Base-by-base conservation (phyloP, 2,888 invertebrate genomes). In the Andrena marginata region DNA sequence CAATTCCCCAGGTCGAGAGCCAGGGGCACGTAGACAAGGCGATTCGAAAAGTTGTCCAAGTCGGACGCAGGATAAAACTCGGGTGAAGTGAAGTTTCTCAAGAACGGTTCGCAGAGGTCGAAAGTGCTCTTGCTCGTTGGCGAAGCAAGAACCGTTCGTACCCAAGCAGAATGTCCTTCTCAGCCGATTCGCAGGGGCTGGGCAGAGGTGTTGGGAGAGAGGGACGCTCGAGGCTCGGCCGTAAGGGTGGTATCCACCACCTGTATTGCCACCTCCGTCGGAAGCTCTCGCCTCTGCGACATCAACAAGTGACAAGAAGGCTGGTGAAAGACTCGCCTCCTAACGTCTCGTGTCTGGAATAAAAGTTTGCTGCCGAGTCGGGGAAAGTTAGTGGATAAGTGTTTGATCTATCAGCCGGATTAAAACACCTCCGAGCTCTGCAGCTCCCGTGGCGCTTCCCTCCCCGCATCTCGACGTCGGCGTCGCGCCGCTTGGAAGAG, bases 251-350 rank as follows among this genome's bases (percentile, higher is more conserved):
- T 51, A 16, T 60, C 65, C 80, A 29, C 56, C 42, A 62, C 29
- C 76, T 54, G 76, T 60, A 42, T 65, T 51, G 63, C 74, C n/a
- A 26, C 67, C 62, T 56, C 23, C 33, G 8, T 76, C 54, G 49
- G 62, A 63, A 48, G 56, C 69, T 74, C 68, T 74, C 56, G 56
- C 51, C 59, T 65, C 59, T 23, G 59, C 77, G 65, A 80, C 85
- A 84, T 84, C 83, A 88, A 85, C 88, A 88, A 88, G 86, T 88
- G 87, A 88, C 80, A 62, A 62, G 80, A 51, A 68, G 71, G 51
- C 72, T 65, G 62, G 80, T 79, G 67, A 26, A 86, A 86, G 83
- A 85, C 49, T 79, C 65, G 51, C 59, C 59, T 59, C 65, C 59
- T 29, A 23, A 78, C 54, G 42, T 77, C 78, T 73, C 67, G 65